These are phyloP conservation scores for Euschistus heros DNA, from an alignment of 1,140 invertebrate species.

Conservation along the genomic window DNA sequence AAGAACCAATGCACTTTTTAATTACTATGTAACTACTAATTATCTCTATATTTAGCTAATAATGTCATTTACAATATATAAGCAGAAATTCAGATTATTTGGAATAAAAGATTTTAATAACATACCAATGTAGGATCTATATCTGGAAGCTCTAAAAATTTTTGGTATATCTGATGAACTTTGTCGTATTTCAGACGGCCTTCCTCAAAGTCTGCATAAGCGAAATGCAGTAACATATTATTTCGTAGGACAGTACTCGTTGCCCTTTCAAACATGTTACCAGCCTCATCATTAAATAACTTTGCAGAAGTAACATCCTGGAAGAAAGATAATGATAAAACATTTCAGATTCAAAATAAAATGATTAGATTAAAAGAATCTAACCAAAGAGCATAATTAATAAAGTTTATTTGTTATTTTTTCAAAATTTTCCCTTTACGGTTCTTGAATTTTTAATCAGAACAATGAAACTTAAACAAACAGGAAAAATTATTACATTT, in stretches of 20 bases:
- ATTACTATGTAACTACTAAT: too few species aligned
- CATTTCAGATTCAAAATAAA: too few species aligned
- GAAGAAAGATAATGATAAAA: background rate
- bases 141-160: constrained; percentile 75
- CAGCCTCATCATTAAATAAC: constrained; percentile 85
- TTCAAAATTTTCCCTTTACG: too few species aligned
- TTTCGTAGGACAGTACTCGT: constrained; percentile 73
- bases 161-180: constrained; percentile 93
- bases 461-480: too few species aligned
- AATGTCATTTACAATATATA: background rate
- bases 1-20: too few species aligned
- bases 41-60: too few species aligned
- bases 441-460: too few species aligned
- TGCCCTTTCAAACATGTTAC: constrained; percentile 86
- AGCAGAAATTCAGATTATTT: background rate
- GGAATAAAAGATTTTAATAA: constrained; percentile 27
- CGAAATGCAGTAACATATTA: constrained; percentile 92
- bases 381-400: too few species aligned
- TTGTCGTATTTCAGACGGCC: constrained; percentile 92
- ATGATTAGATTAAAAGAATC: too few species aligned
- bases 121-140: constrained; percentile 88
- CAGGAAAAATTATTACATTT: too few species aligned
- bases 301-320: constrained; percentile 85
- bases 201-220: constrained; percentile 98
- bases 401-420: too few species aligned